Evolutionary conservation across 2,113 vertebrate genomes (phyloP), one percentile per base, ranked within the genome.

Genomic region (Catagonus wagneri): DNA sequence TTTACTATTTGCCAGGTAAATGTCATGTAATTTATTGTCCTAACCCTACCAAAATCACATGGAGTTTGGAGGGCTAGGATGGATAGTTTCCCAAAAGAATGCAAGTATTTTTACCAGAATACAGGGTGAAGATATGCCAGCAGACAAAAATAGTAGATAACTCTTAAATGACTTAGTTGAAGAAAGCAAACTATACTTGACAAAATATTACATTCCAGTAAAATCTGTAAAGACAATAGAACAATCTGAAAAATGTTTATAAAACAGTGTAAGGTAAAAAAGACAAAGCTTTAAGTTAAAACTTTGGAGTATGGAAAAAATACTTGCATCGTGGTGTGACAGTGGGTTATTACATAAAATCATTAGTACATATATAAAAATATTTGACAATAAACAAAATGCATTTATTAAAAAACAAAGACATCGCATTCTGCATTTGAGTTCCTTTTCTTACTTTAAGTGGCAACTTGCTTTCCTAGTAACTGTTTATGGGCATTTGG

Each of bases 321-420:
- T 65, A 76, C 80, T 68, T 39, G 29, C 52, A 69, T 89, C 80
- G 34, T 58, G 29, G 44, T 68, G 0, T 16, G 36, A 71, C 90
- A 92, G 86, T 86, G 32, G 14, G 23, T 89, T 93, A 69, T 69
- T 56, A 76, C 34, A 50, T 74, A 85, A 89, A 87, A 36, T 63
- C 10, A 36, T 79, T 68, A 74, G 25, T 39, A 29, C 61, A 80
- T 75, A 81, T 93, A 10, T 65, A 69, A 87, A 80, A 71, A 69
- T 93, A 86, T 69, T 76, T 86, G 60, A 69, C 16, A 76, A 25
- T 36, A 56, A 61, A 71, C 39, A 90, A 78, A 89, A 63, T 58
- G 34, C 5, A 36, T 71, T 86, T 11, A 71, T 83, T n/a, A n/a
- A 76, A 80, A 63, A 94, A 39, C 29, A 66, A 79, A 44, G 52